phyloP scores from a whole-genome alignment of 2,113 vertebrate species.

The Ellobius talpinus region DNA sequence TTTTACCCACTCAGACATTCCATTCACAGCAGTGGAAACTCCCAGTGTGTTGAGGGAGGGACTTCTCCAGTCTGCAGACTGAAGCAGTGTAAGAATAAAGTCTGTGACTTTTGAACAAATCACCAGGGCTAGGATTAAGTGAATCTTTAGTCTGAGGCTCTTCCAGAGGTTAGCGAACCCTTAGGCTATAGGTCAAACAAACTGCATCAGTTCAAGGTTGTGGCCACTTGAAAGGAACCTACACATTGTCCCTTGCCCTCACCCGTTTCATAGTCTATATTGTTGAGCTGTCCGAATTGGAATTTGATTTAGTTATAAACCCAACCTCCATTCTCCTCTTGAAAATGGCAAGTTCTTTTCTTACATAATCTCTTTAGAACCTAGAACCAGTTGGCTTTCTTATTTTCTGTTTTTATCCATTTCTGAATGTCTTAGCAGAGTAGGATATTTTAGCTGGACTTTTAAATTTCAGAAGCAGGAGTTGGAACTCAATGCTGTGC shows the following conservation, averaged over 20 bases:
- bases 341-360: slow-evolving; percentile 80
- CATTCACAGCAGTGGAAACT: slow-evolving; percentile 52
- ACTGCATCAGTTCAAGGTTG: slow-evolving; percentile 82
- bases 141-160: slow-evolving; percentile 75
- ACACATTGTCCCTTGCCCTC: background rate
- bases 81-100: slow-evolving; percentile 77
- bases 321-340: slow-evolving; percentile 74
- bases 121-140: slow-evolving; percentile 75
- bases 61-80: slow-evolving; percentile 72
- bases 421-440: slow-evolving; percentile 84
- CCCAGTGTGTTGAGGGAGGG: slow-evolving; percentile 48
- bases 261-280: slow-evolving; percentile 71
- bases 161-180: slow-evolving; percentile 75
- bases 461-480: slow-evolving; percentile 86
- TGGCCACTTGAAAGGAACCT: slow-evolving; percentile 77
- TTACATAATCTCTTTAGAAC: slow-evolving; percentile 83
- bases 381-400: slow-evolving; percentile 85
- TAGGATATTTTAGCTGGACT: slow-evolving; percentile 82
- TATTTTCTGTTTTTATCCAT: slow-evolving; percentile 85
- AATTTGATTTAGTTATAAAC: slow-evolving; percentile 83
- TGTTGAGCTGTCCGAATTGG: slow-evolving; percentile 83
- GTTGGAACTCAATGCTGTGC: slow-evolving; percentile 84
- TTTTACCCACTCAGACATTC: slow-evolving; percentile 59
- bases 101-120: slow-evolving; percentile 81
- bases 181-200: slow-evolving; percentile 77